Percentiles rank a stretch among this genome's conserved stretches.
Evolutionary conservation across 2,888 invertebrate species (phyloP).

Genomic region (Plemyria rubiginata): DNA sequence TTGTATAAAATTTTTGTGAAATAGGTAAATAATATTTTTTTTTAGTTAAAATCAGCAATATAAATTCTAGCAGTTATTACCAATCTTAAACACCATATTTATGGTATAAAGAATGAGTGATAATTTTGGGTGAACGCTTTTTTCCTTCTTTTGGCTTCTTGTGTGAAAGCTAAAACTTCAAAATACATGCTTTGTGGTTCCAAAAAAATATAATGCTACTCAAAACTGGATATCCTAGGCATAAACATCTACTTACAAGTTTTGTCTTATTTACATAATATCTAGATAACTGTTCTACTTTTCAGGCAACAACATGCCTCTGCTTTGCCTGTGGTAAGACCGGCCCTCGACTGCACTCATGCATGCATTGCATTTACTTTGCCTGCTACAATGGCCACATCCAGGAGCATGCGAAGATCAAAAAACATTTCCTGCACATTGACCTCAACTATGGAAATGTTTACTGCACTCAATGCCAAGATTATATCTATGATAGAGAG

Average conservation of each 20-base stretch:
- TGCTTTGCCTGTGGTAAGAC: slow-evolving; percentile 93
- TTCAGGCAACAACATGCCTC: slow-evolving; percentile 90
- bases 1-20: background rate
- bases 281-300: slow-evolving; percentile 31
- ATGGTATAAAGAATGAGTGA: too few relatives aligned
- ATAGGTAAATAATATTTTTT: background rate
- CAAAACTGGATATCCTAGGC: background rate
- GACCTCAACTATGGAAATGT: slow-evolving; percentile 95
- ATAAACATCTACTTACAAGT: background rate
- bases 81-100: background rate
- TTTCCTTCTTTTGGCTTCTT: too few relatives aligned
- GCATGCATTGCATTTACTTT: slow-evolving; percentile 96
- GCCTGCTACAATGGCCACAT: slow-evolving; percentile 96
- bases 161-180: too few relatives aligned
- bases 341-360: slow-evolving; percentile 92
- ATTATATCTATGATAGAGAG: slow-evolving; percentile 95
- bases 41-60: too few relatives aligned
- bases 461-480: slow-evolving; percentile 95
- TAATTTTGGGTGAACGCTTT: too few relatives aligned
- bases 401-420: slow-evolving; percentile 92
- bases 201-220: too few relatives aligned
- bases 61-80: background rate
- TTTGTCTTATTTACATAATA: background rate
- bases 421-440: slow-evolving; percentile 93
- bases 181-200: too few relatives aligned